Conservation (phyloP, 2,888 invertebrate species). For the Nymphalis polychloros region DNA sequence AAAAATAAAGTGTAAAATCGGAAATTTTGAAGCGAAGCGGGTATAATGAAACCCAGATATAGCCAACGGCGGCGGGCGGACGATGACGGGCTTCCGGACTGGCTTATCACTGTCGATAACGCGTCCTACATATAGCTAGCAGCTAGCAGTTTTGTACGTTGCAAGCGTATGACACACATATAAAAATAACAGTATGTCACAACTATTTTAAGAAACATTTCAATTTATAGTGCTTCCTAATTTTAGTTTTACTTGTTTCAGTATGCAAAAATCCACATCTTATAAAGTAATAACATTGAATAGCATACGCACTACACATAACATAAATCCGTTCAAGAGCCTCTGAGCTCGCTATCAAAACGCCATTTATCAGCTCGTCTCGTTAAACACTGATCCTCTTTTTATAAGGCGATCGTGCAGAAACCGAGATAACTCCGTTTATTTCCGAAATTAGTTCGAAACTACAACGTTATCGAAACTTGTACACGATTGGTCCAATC, state of each 20-base stretch:
- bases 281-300: conserved; percentile 23
- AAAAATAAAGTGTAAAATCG: conserved; percentile 52
- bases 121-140: conserved; percentile 42
- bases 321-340: conserved; percentile 34
- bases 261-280: conserved; percentile 17
- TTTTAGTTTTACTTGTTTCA: not conserved
- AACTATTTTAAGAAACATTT: not conserved
- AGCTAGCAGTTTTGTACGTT: conserved; percentile 26
- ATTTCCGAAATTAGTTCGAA: conserved; percentile 79
- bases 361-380: conserved; percentile 46
- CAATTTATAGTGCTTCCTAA: not conserved
- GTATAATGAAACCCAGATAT: conserved; percentile 53
- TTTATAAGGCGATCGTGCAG: conserved; percentile 71
- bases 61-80: conserved; percentile 56
- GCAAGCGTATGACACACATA: conserved; percentile 25
- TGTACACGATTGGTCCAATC: conserved; percentile 79
- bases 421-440: conserved; percentile 71
- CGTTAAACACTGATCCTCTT: conserved; percentile 66
- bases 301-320: too few relatives aligned
- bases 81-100: conserved; percentile 44
- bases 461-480: conserved; percentile 80
- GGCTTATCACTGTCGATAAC: conserved; percentile 75
- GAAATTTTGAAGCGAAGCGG: conserved; percentile 51
- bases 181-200: conserved; percentile 17
- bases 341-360: conserved; percentile 46